Conservation (phyloP, 2,888 invertebrate genomes). For the Luffia ferchaultella region DNA sequence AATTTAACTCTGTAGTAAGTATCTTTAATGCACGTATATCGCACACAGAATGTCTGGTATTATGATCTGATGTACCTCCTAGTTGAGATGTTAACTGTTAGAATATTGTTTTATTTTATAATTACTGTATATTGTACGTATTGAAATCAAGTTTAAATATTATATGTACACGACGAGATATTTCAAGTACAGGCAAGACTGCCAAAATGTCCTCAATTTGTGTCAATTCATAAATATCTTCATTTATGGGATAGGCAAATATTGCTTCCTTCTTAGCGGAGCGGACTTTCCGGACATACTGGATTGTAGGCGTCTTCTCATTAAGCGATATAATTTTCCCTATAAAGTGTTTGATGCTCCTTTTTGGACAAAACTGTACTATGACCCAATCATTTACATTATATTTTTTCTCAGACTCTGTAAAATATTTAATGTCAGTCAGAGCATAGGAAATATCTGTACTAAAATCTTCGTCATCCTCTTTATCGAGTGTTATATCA, state of each 20-base stretch:
- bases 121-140: too few relatives aligned
- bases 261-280: slow-evolving; percentile 2
- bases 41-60: too few relatives aligned
- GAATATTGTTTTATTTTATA: too few relatives aligned
- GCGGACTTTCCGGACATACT: slow-evolving; percentile 1
- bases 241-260: slow-evolving; percentile 2
- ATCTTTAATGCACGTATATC: too few relatives aligned
- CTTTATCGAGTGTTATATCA: background rate
- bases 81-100: too few relatives aligned
- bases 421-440: slow-evolving; percentile 1
- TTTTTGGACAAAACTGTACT: slow-evolving; percentile 3
- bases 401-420: background rate
- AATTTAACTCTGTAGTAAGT: too few relatives aligned
- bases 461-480: background rate
- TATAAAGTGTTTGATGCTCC: background rate
- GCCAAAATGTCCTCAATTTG: slow-evolving; percentile 4
- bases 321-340: background rate
- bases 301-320: background rate
- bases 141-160: background rate
- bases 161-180: background rate
- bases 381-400: slow-evolving; percentile 3
- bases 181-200: slow-evolving; percentile 1
- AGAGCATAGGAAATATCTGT: background rate
- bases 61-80: too few relatives aligned
- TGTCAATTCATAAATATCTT: slow-evolving; percentile 4